phyloP scores from a whole-genome alignment of 2,888 invertebrate genomes.

The Odontomyia ornata region DNA sequence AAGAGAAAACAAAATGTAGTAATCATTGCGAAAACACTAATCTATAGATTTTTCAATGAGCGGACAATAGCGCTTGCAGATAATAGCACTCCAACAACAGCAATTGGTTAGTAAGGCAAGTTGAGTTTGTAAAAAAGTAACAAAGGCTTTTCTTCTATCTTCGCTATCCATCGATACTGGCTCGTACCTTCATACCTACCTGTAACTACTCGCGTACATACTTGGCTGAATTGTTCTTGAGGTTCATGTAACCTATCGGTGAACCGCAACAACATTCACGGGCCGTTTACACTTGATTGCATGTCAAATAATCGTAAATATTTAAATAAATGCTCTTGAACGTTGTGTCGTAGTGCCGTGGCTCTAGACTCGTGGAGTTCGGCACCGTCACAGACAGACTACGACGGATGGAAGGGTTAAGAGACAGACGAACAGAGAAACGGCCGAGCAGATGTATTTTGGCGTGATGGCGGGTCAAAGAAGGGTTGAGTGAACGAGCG shows the following conservation, averaged over 20 bases:
- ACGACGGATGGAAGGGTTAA: background rate
- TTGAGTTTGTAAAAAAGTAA: too few species aligned
- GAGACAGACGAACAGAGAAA: background rate
- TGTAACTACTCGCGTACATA: too few species aligned
- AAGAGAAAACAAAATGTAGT: slow-evolving; percentile 1
- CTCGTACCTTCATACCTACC: too few species aligned
- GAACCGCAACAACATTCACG: slow-evolving; percentile 21
- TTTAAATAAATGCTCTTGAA: slow-evolving; percentile 46
- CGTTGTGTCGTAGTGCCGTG: background rate
- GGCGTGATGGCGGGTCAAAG: background rate
- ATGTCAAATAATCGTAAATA: slow-evolving; percentile 50
- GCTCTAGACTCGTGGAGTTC: background rate
- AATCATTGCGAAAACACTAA: slow-evolving; percentile 21
- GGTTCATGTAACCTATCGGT: slow-evolving; percentile 1
- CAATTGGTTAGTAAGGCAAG: background rate
- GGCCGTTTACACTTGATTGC: slow-evolving; percentile 48
- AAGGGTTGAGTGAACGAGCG: background rate
- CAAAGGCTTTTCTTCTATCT: background rate
- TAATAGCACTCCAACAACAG: background rate
- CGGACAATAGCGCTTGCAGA: background rate
- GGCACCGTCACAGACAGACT: background rate
- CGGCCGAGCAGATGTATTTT: background rate
- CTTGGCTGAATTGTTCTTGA: background rate
- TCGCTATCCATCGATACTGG: background rate
- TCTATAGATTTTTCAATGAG: slow-evolving; percentile 12